Conservation (phyloP, 2,888 invertebrate species). For the Stomorhina lunata region DNA sequence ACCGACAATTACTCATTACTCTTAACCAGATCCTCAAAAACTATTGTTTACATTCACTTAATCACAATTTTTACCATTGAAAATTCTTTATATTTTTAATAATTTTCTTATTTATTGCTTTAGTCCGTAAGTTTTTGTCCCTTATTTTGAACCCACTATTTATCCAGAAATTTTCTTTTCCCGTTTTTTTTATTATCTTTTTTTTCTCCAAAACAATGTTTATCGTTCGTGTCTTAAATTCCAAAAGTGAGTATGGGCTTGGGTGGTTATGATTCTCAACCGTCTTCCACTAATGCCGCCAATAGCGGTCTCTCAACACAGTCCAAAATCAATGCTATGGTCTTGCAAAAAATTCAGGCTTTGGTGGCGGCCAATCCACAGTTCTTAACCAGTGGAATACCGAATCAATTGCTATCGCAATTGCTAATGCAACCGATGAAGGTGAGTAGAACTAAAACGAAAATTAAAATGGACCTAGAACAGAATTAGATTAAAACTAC, state of each 20-base stretch:
- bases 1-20: conserved; percentile 51
- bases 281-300: conserved; percentile 61
- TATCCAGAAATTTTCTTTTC: conserved; percentile 43
- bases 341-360: conserved; percentile 78
- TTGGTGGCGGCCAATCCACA: conserved; percentile 78
- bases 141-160: conserved; percentile 29
- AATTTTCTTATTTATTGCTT: neutral
- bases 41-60: neutral
- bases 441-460: conserved; percentile 68
- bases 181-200: conserved; percentile 18
- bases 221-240: neutral
- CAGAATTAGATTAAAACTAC: too few relatives aligned
- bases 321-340: conserved; percentile 74
- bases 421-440: conserved; percentile 83
- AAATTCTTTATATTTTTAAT: neutral
- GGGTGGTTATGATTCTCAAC: conserved; percentile 48
- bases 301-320: conserved; percentile 67
- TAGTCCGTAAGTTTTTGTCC: conserved; percentile 7
- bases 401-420: conserved; percentile 82
- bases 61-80: neutral
- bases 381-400: conserved; percentile 79
- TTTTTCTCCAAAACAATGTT: neutral
- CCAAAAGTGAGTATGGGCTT: conserved; percentile 61
- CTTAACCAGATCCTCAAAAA: neutral
- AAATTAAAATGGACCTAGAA: neutral